A percentile compares a stretch with the other conserved stretches of the same genome.
These are phyloP conservation scores for Chaetops frenatus DNA, from an alignment of 2,113 vertebrate species.

Conservation along the genomic window DNA sequence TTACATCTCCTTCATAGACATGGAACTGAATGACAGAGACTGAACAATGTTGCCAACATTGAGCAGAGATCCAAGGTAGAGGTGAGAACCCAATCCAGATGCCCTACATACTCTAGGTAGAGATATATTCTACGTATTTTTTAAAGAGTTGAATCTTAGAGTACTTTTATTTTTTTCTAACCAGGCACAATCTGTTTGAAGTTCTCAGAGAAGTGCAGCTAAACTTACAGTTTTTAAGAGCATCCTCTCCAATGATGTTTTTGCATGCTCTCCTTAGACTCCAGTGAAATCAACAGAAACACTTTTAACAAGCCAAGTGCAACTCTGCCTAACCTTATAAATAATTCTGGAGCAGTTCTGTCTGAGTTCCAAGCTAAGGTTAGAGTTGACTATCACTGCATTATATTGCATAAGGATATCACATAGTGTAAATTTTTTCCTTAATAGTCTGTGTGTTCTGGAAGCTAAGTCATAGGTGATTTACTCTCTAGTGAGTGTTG, in stretches of 20 bases:
- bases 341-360: not conserved
- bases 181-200: not conserved
- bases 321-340: not conserved
- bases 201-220: not conserved
- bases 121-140: not conserved
- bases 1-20: not conserved
- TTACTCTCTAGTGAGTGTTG: conserved; percentile 50
- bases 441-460: conserved; percentile 33
- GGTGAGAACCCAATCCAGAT: not conserved
- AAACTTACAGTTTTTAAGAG: not conserved
- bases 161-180: not conserved
- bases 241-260: not conserved
- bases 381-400: conserved; percentile 5
- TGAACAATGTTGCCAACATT: not conserved
- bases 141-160: not conserved
- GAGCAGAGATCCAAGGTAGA: not conserved
- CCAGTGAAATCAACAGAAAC: not conserved
- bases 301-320: not conserved
- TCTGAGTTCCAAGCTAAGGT: conserved; percentile 10
- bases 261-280: not conserved
- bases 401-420: conserved; percentile 20
- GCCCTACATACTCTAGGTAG: not conserved
- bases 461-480: conserved; percentile 51
- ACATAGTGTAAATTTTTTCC: conserved; percentile 14
- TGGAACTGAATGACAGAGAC: not conserved